Conservation (phyloP, 2,888 invertebrate genomes). For the Pseudococcus longispinus region DNA sequence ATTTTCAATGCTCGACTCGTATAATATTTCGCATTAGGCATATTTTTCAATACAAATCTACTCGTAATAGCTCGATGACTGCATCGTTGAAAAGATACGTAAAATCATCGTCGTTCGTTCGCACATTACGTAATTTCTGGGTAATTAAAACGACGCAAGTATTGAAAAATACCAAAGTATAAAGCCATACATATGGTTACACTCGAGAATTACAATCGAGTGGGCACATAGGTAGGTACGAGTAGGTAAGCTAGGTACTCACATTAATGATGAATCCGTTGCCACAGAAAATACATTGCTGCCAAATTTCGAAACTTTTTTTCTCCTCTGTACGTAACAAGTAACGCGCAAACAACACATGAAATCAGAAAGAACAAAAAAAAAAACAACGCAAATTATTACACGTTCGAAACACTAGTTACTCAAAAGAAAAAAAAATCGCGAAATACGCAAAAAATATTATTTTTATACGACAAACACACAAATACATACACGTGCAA, state of each 20-base stretch:
- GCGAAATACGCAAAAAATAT: not conserved
- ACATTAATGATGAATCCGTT: conserved; percentile 13
- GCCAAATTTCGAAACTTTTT: not conserved
- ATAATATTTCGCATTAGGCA: too few species aligned
- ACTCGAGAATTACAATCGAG: not conserved
- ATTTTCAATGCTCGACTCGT: too few species aligned
- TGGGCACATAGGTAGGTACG: not conserved
- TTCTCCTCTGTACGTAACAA: not conserved
- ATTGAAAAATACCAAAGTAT: not conserved
- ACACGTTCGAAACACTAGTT: not conserved
- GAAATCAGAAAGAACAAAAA: not conserved
- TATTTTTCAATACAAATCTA: too few species aligned
- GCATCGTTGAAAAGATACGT: too few species aligned
- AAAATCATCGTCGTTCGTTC: too few species aligned
- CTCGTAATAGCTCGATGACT: too few species aligned
- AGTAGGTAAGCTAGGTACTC: not conserved
- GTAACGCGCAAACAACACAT: not conserved
- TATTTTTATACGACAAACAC: not conserved
- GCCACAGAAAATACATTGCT: conserved; percentile 14
- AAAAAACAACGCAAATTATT: not conserved
- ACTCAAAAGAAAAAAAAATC: not conserved
- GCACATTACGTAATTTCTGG: too few species aligned
- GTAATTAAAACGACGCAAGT: too few species aligned
- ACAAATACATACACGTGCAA: not conserved
- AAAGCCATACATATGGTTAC: not conserved